phyloP scores from a whole-genome alignment of 2,888 invertebrate species.

The Frankliniella fusca region DNA sequence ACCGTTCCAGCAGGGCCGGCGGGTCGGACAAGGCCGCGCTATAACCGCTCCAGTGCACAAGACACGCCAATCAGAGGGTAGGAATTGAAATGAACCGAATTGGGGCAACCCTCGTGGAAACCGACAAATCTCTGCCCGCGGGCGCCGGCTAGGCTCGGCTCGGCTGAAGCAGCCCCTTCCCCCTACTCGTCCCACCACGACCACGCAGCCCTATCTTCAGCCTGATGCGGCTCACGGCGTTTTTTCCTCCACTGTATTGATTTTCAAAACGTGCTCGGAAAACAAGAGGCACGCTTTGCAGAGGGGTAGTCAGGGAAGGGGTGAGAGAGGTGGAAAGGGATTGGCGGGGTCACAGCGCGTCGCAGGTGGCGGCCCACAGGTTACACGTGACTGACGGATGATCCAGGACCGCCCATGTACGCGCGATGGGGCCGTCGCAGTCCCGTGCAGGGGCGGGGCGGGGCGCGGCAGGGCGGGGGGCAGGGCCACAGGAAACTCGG shows the following conservation, averaged over 20 bases:
- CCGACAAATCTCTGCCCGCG: constrained; percentile 4
- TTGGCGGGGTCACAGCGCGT: background rate
- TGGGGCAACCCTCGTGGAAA: background rate
- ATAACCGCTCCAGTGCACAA: background rate
- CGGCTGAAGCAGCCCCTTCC: background rate
- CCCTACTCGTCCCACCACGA: no score
- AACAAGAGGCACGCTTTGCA: background rate
- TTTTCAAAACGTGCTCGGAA: constrained; percentile 11
- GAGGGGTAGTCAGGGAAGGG: background rate
- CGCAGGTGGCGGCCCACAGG: background rate
- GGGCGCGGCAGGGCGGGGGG: no score
- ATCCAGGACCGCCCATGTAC: no score
- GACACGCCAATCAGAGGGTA: background rate
- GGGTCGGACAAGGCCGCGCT: background rate
- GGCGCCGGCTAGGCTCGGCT: background rate
- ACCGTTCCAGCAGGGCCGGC: background rate
- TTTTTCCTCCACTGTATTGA: background rate
- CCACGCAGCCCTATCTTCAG: background rate
- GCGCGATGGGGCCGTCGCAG: no score
- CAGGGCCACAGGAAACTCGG: no score
- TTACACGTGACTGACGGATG: no score
- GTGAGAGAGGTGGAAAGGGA: background rate
- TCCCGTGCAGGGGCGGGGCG: no score
- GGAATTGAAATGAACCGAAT: background rate
- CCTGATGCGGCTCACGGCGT: background rate